phyloP scores from a whole-genome alignment of 2,888 invertebrate species.

The Drosophila falleni region DNA sequence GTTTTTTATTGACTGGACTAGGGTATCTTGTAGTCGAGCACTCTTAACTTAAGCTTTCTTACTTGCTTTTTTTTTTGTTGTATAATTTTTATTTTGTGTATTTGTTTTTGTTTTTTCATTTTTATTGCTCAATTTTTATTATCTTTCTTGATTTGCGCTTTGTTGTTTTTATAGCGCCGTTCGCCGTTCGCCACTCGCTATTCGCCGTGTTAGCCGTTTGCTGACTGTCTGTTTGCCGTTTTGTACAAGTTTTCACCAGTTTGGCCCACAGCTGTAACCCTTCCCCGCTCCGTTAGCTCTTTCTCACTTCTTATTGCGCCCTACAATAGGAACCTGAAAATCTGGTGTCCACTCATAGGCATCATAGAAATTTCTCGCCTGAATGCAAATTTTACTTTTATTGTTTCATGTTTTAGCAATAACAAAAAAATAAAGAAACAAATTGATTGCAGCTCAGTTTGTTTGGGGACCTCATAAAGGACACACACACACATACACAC shows the following conservation, averaged over 20 bases:
- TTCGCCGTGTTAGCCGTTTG: constrained; percentile 1
- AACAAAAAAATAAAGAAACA: constrained; percentile 17
- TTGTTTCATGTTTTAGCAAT: constrained; percentile 50
- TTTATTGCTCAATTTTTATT: constrained; percentile 66
- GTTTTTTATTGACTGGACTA: not conserved
- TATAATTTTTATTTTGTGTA: constrained; percentile 17
- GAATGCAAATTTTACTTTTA: constrained; percentile 65
- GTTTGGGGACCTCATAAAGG: constrained; percentile 12
- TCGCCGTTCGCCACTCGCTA: constrained; percentile 4
- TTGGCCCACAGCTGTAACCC: constrained; percentile 43
- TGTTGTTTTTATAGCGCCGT: constrained; percentile 57
- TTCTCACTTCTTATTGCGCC: not conserved
- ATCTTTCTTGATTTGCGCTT: constrained; percentile 71
- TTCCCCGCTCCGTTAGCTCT: constrained; percentile 10
- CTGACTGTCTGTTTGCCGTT: constrained; percentile 17
- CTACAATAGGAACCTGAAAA: constrained; percentile 44
- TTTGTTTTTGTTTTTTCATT: constrained; percentile 23
- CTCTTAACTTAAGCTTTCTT: constrained; percentile 1
- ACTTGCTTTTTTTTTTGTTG: constrained; percentile 29
- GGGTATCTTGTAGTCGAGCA: not conserved
- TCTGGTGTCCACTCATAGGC: constrained; percentile 55
- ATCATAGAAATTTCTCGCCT: constrained; percentile 54
- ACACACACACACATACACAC: constrained; percentile 2
- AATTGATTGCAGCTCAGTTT: constrained; percentile 43
- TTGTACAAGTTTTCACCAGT: constrained; percentile 58